Base-by-base conservation (phyloP, 2,797 vertebrate species). In the Thunnus albacares region DNA sequence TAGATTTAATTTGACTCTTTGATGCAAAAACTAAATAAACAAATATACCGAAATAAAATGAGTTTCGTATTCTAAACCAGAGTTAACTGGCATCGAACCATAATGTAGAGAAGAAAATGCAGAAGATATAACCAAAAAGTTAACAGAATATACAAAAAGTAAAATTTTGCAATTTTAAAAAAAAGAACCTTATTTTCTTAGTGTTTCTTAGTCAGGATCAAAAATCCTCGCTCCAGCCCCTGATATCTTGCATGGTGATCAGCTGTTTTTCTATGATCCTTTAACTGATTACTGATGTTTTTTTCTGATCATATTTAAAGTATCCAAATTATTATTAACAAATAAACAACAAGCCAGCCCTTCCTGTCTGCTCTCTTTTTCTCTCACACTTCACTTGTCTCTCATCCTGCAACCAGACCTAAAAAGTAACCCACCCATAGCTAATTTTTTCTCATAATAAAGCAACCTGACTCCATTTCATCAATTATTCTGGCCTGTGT, bases 381-480 rank as follows among this genome's bases (percentile, higher is more conserved):
- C 20, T 57, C n/a, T 67, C n/a, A 26, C 24, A 45, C 30, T 33
- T 33, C 30, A 6, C 30, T 33, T 33, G 30, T 51, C n/a, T 61
- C n/a, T 30, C 24, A 45, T 6, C 24, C 38, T 38, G 61, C 11
- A 76, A 55, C 35, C 53, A 72, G 5, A 35, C 49, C 47, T 47
- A 28, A 57, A 62, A 64, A 77, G 13, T 28, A 9, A 74, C 49
- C n/a, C 65, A 24, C n/a, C 61, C 9, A 33, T 47, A 51, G 73
- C 60, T 45, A 51, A 75, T 75, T 28, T 24, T 24, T 20, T 52
- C 20, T 62, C 57, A 17, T 49, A 63, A 80, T 55, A 41, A 80
- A 72, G 12, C 60, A n/a, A 53, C 38, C 45, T 69, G 63, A 65
- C 47, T 49, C 68, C 49, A 65, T 81, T 43, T 55, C 47, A 59